Evolutionary conservation across 2,113 vertebrate species (phyloP).

Genomic region (Boulengeromyrus knoepffleri): DNA sequence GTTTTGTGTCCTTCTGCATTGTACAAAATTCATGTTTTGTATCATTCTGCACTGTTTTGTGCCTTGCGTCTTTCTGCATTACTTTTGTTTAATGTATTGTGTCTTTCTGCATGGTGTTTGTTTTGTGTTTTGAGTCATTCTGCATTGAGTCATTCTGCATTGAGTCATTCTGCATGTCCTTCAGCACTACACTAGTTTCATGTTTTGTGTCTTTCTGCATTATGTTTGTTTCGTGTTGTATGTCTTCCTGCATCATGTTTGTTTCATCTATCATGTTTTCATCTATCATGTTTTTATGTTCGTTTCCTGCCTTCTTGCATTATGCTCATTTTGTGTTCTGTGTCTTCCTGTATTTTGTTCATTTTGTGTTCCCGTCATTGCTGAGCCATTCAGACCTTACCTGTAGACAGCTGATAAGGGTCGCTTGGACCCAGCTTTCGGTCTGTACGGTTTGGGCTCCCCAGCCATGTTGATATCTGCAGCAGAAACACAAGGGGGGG

Average conservation of each 20-base stretch:
- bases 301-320: background rate
- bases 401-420: slow-evolving; percentile 91
- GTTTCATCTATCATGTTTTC: background rate
- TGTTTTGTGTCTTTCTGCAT: no score
- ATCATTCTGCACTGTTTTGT: background rate
- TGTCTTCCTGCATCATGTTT: background rate
- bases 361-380: background rate
- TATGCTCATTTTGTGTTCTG: no score
- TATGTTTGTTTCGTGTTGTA: background rate
- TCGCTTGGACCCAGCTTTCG: slow-evolving; percentile 84
- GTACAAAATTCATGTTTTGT: background rate
- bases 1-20: background rate
- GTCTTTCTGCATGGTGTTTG: background rate
- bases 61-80: background rate
- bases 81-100: no score
- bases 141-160: no score
- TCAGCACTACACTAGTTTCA: background rate
- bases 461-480: slow-evolving; percentile 99
- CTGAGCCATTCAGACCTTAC: slow-evolving; percentile 39
- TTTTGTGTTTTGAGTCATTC: background rate
- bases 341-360: background rate
- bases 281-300: background rate
- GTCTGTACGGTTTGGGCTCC: slow-evolving; percentile 95
- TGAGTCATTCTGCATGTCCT: no score
- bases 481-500: slow-evolving; percentile 36